These are phyloP conservation scores for Eremobia ochroleuca DNA, from an alignment of 2,888 invertebrate genomes.

Conservation along the genomic window DNA sequence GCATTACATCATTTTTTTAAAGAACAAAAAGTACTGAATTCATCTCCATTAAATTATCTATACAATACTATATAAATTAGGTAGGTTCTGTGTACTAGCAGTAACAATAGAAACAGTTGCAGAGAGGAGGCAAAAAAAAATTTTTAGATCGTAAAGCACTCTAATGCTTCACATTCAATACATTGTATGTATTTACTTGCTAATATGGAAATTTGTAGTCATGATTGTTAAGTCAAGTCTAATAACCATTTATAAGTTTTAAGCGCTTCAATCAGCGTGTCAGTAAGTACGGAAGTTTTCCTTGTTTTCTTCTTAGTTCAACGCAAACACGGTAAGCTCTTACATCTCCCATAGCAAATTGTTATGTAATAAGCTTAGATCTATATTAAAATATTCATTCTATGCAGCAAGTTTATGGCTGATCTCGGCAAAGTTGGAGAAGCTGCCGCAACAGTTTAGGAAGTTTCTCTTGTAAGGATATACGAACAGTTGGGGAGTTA, in stretches of 20 bases:
- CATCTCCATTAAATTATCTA: too few relatives aligned
- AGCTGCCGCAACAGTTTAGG: slow-evolving; percentile 62
- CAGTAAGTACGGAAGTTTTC: neutral
- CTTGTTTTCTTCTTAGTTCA: slow-evolving; percentile 25
- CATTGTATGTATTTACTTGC: neutral
- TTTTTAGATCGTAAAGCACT: too few relatives aligned
- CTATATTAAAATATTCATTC: slow-evolving; percentile 64
- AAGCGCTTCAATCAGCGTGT: neutral
- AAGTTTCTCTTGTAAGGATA: slow-evolving; percentile 54
- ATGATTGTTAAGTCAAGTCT: neutral
- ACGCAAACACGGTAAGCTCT: slow-evolving; percentile 5
- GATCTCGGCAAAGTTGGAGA: slow-evolving; percentile 62
- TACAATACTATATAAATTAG: too few relatives aligned
- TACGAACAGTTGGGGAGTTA: slow-evolving; percentile 43
- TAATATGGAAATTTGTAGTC: slow-evolving; percentile 8
- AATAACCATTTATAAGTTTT: slow-evolving; percentile 15
- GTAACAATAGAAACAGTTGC: too few relatives aligned
- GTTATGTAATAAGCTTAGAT: slow-evolving; percentile 52
- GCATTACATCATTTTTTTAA: too few relatives aligned
- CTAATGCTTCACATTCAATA: too few relatives aligned
- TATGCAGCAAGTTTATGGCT: slow-evolving; percentile 61
- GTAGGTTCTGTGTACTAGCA: too few relatives aligned
- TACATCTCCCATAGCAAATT: slow-evolving; percentile 38
- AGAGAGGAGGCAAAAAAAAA: too few relatives aligned
- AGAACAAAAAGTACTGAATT: too few relatives aligned